Evolutionary conservation across 37 sponge, comb jelly and placozoan species (phyloP).

Genomic region (Theonella swinhoei): DNA sequence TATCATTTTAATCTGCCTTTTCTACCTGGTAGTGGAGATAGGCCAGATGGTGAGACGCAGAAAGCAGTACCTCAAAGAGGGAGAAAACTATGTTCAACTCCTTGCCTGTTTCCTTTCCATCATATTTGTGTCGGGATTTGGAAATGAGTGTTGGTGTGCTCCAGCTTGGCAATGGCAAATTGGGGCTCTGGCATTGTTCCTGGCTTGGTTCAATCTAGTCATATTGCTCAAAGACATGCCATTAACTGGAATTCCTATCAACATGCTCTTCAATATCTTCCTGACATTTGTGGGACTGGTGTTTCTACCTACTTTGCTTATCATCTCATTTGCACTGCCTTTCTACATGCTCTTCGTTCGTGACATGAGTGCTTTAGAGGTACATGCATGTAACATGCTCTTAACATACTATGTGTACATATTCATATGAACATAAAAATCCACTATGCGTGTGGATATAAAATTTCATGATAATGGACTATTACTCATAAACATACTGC

Average conservation of each 20-base stretch:
- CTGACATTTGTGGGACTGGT: slow-evolving; percentile 13
- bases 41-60: slow-evolving; percentile 3
- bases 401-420: too few relatives aligned
- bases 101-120: not conserved
- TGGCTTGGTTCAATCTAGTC: slow-evolving; percentile 36
- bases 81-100: slow-evolving; percentile 33
- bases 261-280: slow-evolving; percentile 11
- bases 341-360: slow-evolving; percentile 37
- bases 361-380: not conserved
- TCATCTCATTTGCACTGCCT: slow-evolving; percentile 29
- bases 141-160: slow-evolving; percentile 6
- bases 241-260: slow-evolving; percentile 21
- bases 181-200: slow-evolving; percentile 32
- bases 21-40: not conserved
- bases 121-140: slow-evolving; percentile 5
- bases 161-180: slow-evolving; percentile 25
- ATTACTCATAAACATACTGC: too few relatives aligned
- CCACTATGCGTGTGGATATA: too few relatives aligned
- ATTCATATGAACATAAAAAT: too few relatives aligned
- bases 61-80: slow-evolving; percentile 14
- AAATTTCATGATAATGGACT: too few relatives aligned
- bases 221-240: slow-evolving; percentile 21
- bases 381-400: not conserved
- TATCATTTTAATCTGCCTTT: not conserved
- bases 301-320: slow-evolving; percentile 11